These are phyloP conservation scores for Eupithecia abbreviata DNA, from an alignment of 2,888 invertebrate genomes.

Conservation along the genomic window DNA sequence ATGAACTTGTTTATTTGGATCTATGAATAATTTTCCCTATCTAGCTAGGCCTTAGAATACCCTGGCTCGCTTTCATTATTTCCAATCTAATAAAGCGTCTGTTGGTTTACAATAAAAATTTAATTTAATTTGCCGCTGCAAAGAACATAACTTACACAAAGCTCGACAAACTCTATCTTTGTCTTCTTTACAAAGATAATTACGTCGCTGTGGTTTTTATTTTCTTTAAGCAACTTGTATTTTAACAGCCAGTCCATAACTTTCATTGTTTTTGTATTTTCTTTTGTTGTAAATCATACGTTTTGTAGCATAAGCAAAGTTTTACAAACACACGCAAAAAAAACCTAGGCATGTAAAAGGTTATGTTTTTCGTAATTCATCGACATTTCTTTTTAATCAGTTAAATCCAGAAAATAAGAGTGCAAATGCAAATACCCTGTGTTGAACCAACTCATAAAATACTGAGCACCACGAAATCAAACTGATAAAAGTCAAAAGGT, in stretches of 20 bases:
- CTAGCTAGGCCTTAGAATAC: not conserved
- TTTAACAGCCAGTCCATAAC: not conserved
- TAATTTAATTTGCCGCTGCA: not conserved
- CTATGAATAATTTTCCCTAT: not conserved
- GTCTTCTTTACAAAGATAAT: conserved; percentile 15
- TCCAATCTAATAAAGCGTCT: conserved; percentile 14
- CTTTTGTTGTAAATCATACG: not conserved
- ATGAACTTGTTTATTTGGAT: not conserved
- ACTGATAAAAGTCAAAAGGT: not conserved
- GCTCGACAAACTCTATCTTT: conserved; percentile 1
- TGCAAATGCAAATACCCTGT: not conserved
- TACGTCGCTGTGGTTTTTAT: not conserved
- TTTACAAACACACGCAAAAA: conserved; percentile 31
- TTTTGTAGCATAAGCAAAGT: not conserved
- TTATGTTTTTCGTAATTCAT: not conserved
- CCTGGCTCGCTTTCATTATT: not conserved
- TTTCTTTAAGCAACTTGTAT: conserved; percentile 1
- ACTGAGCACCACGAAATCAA: conserved; percentile 10
- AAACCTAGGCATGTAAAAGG: not conserved
- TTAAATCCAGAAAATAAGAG: conserved; percentile 12
- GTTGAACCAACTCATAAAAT: conserved; percentile 24
- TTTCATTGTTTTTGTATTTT: not conserved
- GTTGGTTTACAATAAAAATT: conserved; percentile 23
- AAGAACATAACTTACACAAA: not conserved
- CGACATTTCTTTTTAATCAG: conserved; percentile 19